Evolutionary conservation across 1,140 invertebrate genomes (phyloP).

Genomic region (Branchinecta lynchi): DNA sequence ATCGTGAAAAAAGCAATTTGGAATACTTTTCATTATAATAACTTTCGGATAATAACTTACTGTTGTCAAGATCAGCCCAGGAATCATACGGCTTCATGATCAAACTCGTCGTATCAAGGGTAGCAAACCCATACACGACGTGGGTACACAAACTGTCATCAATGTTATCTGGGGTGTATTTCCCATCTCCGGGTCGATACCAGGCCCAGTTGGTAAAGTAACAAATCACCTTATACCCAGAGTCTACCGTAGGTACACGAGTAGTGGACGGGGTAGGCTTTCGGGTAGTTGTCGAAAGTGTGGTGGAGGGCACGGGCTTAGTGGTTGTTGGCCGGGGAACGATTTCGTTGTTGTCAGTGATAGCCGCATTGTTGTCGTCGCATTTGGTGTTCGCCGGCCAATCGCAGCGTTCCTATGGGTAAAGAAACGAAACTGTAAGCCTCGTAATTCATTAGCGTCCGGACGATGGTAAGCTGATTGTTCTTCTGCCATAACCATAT

Average conservation of each 20-base stretch:
- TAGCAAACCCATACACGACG: conserved; percentile 79
- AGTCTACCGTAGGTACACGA: neutral
- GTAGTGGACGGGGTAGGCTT: neutral
- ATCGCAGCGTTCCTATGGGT: neutral
- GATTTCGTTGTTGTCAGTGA: neutral
- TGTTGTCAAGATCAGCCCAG: conserved; percentile 74
- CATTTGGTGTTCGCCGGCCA: neutral
- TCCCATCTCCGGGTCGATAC: conserved; percentile 63
- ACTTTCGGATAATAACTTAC: conserved; percentile 34
- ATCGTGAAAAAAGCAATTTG: neutral
- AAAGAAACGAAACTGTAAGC: neutral
- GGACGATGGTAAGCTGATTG: no score
- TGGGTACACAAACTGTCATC: conserved; percentile 74
- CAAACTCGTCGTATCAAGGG: conserved; percentile 57
- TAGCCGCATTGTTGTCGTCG: neutral
- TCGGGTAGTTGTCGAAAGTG: conserved; percentile 3
- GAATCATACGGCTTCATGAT: conserved; percentile 67
- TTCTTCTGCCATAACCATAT: no score
- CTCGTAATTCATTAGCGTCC: no score
- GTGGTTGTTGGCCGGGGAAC: neutral
- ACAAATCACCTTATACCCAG: conserved; percentile 48
- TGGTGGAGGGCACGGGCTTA: neutral
- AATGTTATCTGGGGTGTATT: conserved; percentile 67
- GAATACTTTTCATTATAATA: conserved; percentile 13
- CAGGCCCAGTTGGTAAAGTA: conserved; percentile 92